These are phyloP conservation scores for Jacana jacana DNA, from an alignment of 2,113 vertebrate species.

Conservation along the genomic window DNA sequence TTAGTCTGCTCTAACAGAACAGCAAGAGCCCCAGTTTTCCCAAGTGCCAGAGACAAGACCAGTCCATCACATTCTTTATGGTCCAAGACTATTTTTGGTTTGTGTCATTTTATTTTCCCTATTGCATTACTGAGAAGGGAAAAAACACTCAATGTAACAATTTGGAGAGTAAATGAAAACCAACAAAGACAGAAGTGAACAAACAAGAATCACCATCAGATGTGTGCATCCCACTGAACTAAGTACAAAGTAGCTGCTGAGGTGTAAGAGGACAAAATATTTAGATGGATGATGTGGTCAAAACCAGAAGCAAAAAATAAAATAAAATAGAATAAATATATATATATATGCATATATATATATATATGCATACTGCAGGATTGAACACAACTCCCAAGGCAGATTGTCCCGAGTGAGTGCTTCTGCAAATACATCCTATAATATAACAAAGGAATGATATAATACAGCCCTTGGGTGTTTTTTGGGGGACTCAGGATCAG, in stretches of 20 bases:
- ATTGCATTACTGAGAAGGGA: neutral
- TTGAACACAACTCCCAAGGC: neutral
- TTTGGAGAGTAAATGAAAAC: neutral
- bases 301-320: neutral
- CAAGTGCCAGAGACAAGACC: neutral
- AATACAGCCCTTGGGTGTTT: neutral
- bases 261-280: neutral
- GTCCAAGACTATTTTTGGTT: neutral
- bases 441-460: neutral
- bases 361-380: neutral
- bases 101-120: neutral
- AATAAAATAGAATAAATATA: no score
- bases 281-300: neutral
- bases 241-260: neutral
- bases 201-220: neutral
- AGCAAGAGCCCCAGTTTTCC: neutral
- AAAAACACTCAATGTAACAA: neutral
- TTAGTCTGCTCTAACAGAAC: conserved; percentile 13
- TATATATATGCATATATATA: no score
- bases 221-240: neutral
- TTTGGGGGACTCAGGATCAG: neutral
- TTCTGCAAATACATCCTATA: neutral
- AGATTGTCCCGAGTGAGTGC: neutral
- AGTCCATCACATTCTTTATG: neutral
- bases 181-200: neutral